phyloP scores from a whole-genome alignment of 1,140 invertebrate genomes.

The Asbolus verrucosus region DNA sequence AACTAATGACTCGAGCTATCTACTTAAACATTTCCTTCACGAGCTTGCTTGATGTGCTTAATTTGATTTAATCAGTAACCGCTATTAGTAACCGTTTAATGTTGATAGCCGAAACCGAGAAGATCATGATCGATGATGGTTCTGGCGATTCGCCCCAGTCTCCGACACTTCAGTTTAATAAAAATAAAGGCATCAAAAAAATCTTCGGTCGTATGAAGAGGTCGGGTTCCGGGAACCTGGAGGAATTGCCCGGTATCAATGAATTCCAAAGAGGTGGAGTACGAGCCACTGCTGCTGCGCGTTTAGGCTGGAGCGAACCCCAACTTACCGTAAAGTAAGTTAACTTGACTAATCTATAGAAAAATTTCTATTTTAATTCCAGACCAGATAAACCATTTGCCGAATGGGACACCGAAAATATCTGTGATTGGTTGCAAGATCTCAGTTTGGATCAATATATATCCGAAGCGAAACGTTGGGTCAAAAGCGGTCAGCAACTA shows the following conservation, averaged over 20 bases:
- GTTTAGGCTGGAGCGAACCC: slow-evolving; percentile 76
- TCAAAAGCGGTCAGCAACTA: slow-evolving; percentile 84
- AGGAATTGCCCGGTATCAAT: slow-evolving; percentile 71
- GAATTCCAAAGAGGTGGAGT: slow-evolving; percentile 80
- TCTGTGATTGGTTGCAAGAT: slow-evolving; percentile 89
- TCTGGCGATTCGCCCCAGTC: slow-evolving; percentile 65
- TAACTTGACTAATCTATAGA: too few species aligned
- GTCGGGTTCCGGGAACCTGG: slow-evolving; percentile 79
- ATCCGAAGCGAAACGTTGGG: slow-evolving; percentile 83
- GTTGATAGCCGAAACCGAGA: slow-evolving; percentile 77
- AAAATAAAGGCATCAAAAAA: slow-evolving; percentile 71
- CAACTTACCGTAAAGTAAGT: slow-evolving; percentile 55
- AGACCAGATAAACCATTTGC: slow-evolving; percentile 73
- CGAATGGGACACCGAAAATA: slow-evolving; percentile 87
- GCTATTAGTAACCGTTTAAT: too few species aligned
- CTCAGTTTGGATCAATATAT: slow-evolving; percentile 89
- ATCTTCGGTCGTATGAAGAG: slow-evolving; percentile 79
- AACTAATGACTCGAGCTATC: slow-evolving; percentile 58
- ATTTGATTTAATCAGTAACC: not conserved
- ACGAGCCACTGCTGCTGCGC: slow-evolving; percentile 80
- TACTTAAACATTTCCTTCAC: slow-evolving; percentile 44
- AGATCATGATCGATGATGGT: slow-evolving; percentile 69
- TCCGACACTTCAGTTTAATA: slow-evolving; percentile 70
- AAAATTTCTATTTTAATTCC: slow-evolving; percentile 42
- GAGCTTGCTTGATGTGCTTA: not conserved